Evolutionary conservation across 2,113 vertebrate species (phyloP), one percentile per base, ranked within the genome.

Genomic region (Epinephelus moara): DNA sequence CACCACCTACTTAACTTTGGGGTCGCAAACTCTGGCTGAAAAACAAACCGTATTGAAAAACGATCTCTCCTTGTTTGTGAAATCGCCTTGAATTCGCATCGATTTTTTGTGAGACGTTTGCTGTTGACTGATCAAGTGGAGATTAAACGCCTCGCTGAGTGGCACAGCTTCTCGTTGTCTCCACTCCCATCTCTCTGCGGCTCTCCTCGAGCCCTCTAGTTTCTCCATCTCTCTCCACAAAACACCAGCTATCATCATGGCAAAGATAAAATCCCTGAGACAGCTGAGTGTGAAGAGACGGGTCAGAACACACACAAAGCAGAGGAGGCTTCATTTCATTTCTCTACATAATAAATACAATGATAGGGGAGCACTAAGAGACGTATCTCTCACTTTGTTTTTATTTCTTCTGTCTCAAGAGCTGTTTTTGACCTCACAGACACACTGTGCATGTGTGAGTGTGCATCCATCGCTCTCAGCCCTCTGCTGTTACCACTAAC

Each of bases 401-500:
- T 82, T 63, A 33, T 87, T 81, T 79, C 18, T 69, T 80, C 14
- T 50, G 0, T 63, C 30, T 60, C 27, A 75, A 70, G 67, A 77
- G 77, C 49, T 84, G 62, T 70, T 74, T 75, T 63, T 89, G 78
- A 88, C 75, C 72, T 86, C 77, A 72, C 57, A 15, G n/a, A 25
- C 45, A n/a, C 12, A 12, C 57, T 66, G 57, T 21, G 68, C 4
- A 66, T 25, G 42, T 40, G 62, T 45, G 62, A 21, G 60, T 33
- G 70, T 64, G 21, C 37, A 25, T 74, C 64, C 70, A 79, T 81
- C 66, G 69, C 56, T 79, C 70, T 73, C 78, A 70, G 75, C 21
- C 23, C 27, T 70, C 8, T 64, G 63, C 78, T 86, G 81, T 86
- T 83, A 88, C 75, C 55, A 12, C 85, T 89, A 92, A 92, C 85